Evolutionary conservation across 2,888 invertebrate species (phyloP), one percentile per base, ranked within the genome.

Genomic region (Thereva nobilitata): DNA sequence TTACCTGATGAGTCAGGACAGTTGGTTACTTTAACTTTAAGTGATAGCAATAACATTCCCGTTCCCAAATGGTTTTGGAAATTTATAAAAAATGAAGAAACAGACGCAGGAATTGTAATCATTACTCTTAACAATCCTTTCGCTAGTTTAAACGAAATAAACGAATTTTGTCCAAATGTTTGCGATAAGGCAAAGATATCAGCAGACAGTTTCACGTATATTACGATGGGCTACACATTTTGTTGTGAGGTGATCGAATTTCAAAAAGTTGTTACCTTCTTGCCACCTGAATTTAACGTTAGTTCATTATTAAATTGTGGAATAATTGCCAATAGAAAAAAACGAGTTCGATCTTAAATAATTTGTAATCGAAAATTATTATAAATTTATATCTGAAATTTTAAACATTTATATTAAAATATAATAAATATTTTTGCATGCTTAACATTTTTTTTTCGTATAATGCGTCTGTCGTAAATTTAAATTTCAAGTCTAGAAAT

Each of bases 101-200:
- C 74, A 2, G 73, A 79, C 52, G 72, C 77, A 52, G 84, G 79
- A 8, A 80, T 84, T n/a, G 84, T 80, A n/a, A 77, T 85, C 64
- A 76, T 85, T 1, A 76, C 79, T n/a, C 71, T 82, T 9, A 85
- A 86, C 73, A 83, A 84, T 78, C 84, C 84, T 1, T 74, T 69
- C 61, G 71, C 69, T 2, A 7, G 23, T 2, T 59, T 61, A 54
- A 64, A 59, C 5, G 61, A 70, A 6, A 64, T 71, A 5, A 59
- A 67, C 23, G 72, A 74, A 57, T 67, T 75, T 59, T 76, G 76
- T 68, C 68, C 64, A 7, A 74, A 75, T 67, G 71, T 75, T 8
- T 76, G 75, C 52, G 69, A 63, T 5, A 5, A 56, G 35, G 70
- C 73, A 4, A 67, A 63, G 45, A n/a, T 74, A 5, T 45, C 67